phyloP scores from a whole-genome alignment of 2,113 vertebrate species.

The Copsychus sechellarum region DNA sequence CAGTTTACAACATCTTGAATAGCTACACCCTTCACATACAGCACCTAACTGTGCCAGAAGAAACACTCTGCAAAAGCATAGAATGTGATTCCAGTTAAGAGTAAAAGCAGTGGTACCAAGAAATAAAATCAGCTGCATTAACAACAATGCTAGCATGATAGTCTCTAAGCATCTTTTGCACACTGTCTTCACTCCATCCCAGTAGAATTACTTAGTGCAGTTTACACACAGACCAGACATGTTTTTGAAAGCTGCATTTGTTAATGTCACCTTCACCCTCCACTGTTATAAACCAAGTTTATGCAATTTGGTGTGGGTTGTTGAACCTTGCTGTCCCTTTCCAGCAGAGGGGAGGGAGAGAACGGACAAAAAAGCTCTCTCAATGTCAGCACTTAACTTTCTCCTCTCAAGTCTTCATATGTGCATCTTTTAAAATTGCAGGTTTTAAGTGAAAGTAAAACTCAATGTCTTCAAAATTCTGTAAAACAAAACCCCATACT shows the following conservation, averaged over 20 bases:
- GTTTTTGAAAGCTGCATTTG: background rate
- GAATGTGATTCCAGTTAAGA: background rate
- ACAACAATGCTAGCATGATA: background rate
- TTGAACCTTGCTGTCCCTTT: background rate
- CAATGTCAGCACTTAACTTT: background rate
- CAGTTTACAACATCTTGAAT: background rate
- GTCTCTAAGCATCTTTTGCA: background rate
- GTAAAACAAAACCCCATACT: background rate
- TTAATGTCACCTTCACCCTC: background rate
- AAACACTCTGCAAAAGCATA: background rate
- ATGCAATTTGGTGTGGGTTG: background rate
- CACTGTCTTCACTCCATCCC: background rate
- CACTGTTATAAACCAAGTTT: background rate
- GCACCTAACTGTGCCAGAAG: background rate
- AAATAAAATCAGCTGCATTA: background rate
- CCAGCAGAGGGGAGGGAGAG: background rate
- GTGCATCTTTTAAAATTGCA: background rate
- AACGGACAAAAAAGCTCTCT: background rate
- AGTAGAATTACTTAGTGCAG: background rate
- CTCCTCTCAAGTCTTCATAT: background rate
- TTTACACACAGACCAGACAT: accelerated
- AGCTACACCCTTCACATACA: background rate
- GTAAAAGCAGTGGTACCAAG: background rate
- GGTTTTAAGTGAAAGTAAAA: background rate
- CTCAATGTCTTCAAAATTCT: background rate